Evolutionary conservation across 2,888 invertebrate genomes (phyloP), one percentile per base, ranked within the genome.

Genomic region (Brachypterus glaber): DNA sequence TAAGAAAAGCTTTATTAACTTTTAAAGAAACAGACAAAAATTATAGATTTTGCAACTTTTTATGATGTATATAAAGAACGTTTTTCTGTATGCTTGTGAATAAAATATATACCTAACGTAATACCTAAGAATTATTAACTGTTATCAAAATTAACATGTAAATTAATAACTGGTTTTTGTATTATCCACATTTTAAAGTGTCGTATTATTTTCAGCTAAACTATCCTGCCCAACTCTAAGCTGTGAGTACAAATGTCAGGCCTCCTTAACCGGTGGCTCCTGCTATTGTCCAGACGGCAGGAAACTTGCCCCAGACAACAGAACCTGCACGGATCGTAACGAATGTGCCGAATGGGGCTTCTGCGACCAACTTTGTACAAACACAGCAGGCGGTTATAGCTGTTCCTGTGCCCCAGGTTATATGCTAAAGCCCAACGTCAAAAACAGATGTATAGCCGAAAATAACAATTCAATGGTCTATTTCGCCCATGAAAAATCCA

Each of bases 341-440:
- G 96, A 97, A 66, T 91, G 91, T 64, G 64, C 71, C 30, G 88
- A 89, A 66, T 91, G 90, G 90, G 90, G 90, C 26, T 87, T 77
- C 64, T 98, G 97, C 64, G 93, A 96, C 60, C 98, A 98, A 65
- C 71, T 84, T 17, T 98, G 98, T 63, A 76, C 79, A 41, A 96
- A 97, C 63, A 82, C 81, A 0, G 82, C 82, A 1, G 92, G 83
- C 26, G 79, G 88, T 7, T 96, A 84, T 66, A 70, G 65, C 26
- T 96, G 96, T 64, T 75, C 79, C 11, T 96, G 95, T 62, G 80
- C 80, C 0, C 72, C 76, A 0, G 91, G 66, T 9, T 66, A 58
- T 41, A 45, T 46, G 2, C 40, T 58, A 15, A 51, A 51, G 41
- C 41, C 47, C 15, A n/a, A n/a, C n/a, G n/a, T n/a, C n/a, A 68